Conservation (phyloP, 2,888 invertebrate species). For the Clivina fossor region DNA sequence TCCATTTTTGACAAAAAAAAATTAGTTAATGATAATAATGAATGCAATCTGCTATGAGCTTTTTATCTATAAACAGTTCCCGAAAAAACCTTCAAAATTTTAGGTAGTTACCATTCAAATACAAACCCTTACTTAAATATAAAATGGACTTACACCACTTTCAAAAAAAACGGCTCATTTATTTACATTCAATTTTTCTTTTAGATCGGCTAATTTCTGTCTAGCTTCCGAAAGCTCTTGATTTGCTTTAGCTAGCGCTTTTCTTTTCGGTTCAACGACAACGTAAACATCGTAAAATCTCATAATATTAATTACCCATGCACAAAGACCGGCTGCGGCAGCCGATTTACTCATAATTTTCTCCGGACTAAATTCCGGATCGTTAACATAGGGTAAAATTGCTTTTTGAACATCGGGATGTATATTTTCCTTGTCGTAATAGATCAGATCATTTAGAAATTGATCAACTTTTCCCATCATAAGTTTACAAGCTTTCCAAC, state of each 20-base stretch:
- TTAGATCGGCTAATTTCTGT: constrained; percentile 75
- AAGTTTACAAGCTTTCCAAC: constrained; percentile 88
- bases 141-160: too few relatives aligned
- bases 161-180: too few relatives aligned
- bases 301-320: constrained; percentile 93
- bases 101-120: too few relatives aligned
- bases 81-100: too few relatives aligned
- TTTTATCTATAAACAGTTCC: too few relatives aligned
- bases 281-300: constrained; percentile 88
- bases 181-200: constrained; percentile 66
- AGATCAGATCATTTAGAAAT: constrained; percentile 78
- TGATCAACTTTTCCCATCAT: constrained; percentile 91
- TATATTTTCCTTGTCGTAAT: constrained; percentile 93
- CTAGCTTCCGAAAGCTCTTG: constrained; percentile 80
- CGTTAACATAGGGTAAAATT: constrained; percentile 61
- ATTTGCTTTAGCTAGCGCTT: constrained; percentile 83
- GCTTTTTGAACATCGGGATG: constrained; percentile 85
- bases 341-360: constrained; percentile 82
- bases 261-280: constrained; percentile 88
- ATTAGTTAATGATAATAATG: too few relatives aligned
- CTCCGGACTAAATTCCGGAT: constrained; percentile 81
- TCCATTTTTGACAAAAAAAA: background rate
- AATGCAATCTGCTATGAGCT: too few relatives aligned
- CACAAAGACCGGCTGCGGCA: constrained; percentile 90
- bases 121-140: too few relatives aligned